Evolutionary conservation across 2,113 vertebrate genomes (phyloP).

Genomic region (Azemiops feae): DNA sequence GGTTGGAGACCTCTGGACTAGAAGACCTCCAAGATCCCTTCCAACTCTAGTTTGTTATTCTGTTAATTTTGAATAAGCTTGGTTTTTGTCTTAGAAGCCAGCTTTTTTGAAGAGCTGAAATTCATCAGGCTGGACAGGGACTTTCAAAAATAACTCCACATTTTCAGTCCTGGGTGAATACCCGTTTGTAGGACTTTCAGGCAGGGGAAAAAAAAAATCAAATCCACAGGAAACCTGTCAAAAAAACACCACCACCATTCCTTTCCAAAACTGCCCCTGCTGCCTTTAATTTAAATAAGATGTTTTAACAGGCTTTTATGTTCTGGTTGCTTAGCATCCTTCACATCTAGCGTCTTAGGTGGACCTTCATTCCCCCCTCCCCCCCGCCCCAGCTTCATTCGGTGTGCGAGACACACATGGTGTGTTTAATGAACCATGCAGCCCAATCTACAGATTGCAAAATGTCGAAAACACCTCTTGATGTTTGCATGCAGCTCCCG

Average conservation of each 20-base stretch:
- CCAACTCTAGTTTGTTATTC: not conserved
- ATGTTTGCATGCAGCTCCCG: not conserved
- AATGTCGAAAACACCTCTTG: conserved; percentile 20
- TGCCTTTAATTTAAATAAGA: conserved; percentile 46
- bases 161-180: not conserved
- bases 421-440: conserved; percentile 37
- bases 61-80: not conserved
- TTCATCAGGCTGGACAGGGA: not conserved
- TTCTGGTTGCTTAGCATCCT: conserved; percentile 48
- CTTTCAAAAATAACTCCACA: not conserved
- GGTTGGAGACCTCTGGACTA: not conserved
- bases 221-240: not conserved
- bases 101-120: not conserved
- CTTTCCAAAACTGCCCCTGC: not conserved
- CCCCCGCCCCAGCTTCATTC: not conserved
- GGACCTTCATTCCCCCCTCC: not conserved
- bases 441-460: conserved; percentile 25
- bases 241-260: not conserved
- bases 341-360: not conserved
- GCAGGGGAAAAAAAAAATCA: not conserved
- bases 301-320: conserved; percentile 26
- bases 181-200: not conserved
- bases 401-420: conserved; percentile 24
- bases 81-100: not conserved
- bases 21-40: not conserved